A percentile compares a stretch with the other conserved stretches of the same genome.
Evolutionary conservation across 2,797 vertebrate species (phyloP).

Genomic region (Menidia menidia): DNA sequence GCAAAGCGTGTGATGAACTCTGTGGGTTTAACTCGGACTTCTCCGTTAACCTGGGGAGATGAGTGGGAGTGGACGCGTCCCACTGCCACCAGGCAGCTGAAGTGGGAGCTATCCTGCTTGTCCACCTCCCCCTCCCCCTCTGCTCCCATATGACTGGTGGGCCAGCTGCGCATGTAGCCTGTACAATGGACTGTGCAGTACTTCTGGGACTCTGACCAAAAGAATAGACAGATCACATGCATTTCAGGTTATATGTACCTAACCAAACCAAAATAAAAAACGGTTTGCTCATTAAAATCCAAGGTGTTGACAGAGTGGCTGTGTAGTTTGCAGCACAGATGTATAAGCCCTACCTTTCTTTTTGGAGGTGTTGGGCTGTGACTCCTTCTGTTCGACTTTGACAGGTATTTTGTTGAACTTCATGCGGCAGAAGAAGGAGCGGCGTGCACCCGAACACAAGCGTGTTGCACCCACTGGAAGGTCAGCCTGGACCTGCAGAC

Average conservation of each 20-base stretch:
- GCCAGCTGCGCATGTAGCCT: conserved; percentile 95
- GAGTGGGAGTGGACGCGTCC: conserved; percentile 87
- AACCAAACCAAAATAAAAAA: neutral
- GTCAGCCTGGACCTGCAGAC: conserved; percentile 90
- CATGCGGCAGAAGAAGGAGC: conserved; percentile 96
- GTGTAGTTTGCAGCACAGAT: neutral
- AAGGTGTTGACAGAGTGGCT: neutral
- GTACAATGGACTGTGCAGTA: conserved; percentile 96
- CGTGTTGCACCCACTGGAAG: conserved; percentile 83
- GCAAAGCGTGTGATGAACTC: conserved; percentile 93
- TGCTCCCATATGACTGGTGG: conserved; percentile 83
- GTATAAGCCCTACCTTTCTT: conserved; percentile 87
- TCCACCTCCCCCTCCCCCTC: conserved; percentile 87
- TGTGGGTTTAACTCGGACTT: conserved; percentile 89
- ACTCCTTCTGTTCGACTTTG: conserved; percentile 87
- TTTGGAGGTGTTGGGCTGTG: conserved; percentile 83
- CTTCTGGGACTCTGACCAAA: conserved; percentile 86
- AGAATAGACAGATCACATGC: conserved; percentile 1
- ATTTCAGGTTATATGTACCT: neutral
- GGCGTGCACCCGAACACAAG: conserved; percentile 89
- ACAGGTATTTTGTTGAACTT: conserved; percentile 87
- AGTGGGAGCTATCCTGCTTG: conserved; percentile 85
- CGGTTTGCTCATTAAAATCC: neutral
- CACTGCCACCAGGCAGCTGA: conserved; percentile 93
- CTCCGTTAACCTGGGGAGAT: conserved; percentile 84